These are phyloP conservation scores for Coleophora deauratella DNA, from an alignment of 2,888 invertebrate species.

Conservation along the genomic window DNA sequence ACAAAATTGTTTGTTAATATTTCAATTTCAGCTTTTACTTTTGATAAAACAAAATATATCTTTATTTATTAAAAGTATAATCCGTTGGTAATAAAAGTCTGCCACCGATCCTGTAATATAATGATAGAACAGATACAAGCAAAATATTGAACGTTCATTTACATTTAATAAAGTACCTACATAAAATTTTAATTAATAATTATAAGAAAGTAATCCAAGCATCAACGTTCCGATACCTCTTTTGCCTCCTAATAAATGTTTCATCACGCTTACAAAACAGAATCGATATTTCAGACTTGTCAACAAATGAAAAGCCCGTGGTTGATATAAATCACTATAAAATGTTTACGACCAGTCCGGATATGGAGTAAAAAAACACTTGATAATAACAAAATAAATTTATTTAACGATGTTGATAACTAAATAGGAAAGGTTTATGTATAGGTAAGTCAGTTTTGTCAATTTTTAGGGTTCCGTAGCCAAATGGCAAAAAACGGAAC, in stretches of 20 bases:
- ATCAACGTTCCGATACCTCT: too few species aligned
- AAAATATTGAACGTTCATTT: neutral
- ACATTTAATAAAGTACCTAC: neutral
- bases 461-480: too few species aligned
- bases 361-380: neutral
- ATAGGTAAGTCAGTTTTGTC: too few species aligned
- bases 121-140: neutral
- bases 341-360: neutral
- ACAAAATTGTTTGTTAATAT: slow-evolving; percentile 4
- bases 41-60: neutral
- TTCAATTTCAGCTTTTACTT: neutral
- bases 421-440: too few species aligned
- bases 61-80: neutral
- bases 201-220: too few species aligned
- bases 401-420: too few species aligned
- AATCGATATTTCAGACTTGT: slow-evolving; percentile 2
- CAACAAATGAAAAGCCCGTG: neutral
- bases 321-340: neutral
- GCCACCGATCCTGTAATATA: neutral
- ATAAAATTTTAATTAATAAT: neutral
- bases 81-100: neutral
- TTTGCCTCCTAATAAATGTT: neutral
- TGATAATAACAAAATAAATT: too few species aligned
- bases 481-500: too few species aligned
- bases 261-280: neutral